Conservation (phyloP, 2,113 vertebrate species). For the Lanius collurio region DNA sequence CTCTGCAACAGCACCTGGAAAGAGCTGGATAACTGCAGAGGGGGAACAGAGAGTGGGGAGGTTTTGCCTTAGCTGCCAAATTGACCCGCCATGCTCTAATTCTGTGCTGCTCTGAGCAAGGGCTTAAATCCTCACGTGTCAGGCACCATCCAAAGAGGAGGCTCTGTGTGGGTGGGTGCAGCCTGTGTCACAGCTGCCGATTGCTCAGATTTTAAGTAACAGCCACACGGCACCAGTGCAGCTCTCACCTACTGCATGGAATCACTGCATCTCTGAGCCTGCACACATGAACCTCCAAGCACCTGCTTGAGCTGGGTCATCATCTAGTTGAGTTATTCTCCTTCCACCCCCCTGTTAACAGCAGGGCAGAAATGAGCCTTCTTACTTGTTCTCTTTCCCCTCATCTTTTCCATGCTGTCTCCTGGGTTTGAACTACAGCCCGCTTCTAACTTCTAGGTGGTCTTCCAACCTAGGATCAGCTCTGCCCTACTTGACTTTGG, state of each 20-base stretch:
- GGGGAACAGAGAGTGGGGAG: not conserved
- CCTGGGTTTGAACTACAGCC: not conserved
- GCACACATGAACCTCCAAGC: not conserved
- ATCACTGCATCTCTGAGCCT: not conserved
- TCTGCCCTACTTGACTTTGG: not conserved
- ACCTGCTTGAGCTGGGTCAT: not conserved
- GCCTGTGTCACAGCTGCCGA: not conserved
- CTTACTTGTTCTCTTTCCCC: not conserved
- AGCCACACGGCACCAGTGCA: not conserved
- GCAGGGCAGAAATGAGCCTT: not conserved
- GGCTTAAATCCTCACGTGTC: not conserved
- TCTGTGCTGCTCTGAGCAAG: not conserved
- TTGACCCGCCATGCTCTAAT: not conserved
- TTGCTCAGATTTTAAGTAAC: not conserved
- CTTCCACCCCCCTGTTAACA: rapidly evolving
- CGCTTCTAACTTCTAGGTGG: not conserved
- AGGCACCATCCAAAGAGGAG: not conserved
- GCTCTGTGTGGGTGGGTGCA: not conserved
- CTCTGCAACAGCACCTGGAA: not conserved
- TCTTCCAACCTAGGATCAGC: not conserved
- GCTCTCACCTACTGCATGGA: not conserved
- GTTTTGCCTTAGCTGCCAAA: not conserved
- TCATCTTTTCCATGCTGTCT: not conserved
- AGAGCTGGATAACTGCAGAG: not conserved
- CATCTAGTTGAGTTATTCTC: not conserved